These are phyloP conservation scores for Enteromius fasciolatus DNA, from an alignment of 2,797 vertebrate genomes.

Conservation along the genomic window DNA sequence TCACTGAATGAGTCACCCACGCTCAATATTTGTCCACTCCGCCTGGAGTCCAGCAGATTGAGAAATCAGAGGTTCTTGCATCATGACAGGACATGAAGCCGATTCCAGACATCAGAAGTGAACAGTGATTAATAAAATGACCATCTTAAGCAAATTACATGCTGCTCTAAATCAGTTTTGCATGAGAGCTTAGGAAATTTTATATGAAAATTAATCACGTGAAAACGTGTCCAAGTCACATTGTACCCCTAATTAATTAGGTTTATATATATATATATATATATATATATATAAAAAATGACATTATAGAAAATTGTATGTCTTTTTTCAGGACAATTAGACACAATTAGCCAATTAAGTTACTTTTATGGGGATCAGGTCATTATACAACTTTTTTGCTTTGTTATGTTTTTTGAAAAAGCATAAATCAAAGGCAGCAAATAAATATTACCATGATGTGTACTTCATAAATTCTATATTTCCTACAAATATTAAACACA, in stretches of 20 bases:
- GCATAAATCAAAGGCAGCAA: neutral
- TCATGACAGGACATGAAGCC: slow-evolving; percentile 4
- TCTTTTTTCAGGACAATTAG: neutral
- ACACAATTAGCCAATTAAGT: neutral
- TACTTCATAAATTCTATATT: neutral
- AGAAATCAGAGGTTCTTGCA: neutral
- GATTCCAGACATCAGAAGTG: neutral
- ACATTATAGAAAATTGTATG: neutral
- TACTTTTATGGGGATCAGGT: neutral
- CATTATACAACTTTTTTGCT: too few species aligned
- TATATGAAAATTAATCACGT: neutral
- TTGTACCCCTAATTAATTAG: neutral
- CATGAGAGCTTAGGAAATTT: neutral
- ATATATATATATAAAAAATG: neutral
- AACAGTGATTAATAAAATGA: neutral
- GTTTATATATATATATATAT: too few species aligned
- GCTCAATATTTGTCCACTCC: slow-evolving; percentile 9
- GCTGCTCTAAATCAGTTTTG: neutral
- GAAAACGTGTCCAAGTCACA: neutral
- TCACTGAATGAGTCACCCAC: neutral
- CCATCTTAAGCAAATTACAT: neutral
- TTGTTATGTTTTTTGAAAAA: neutral
- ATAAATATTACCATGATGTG: neutral
- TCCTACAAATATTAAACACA: neutral
- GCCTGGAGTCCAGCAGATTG: slow-evolving; percentile 21